phyloP scores from a whole-genome alignment of 2,797 vertebrate genomes.

The Lagocephalus sceleratus region DNA sequence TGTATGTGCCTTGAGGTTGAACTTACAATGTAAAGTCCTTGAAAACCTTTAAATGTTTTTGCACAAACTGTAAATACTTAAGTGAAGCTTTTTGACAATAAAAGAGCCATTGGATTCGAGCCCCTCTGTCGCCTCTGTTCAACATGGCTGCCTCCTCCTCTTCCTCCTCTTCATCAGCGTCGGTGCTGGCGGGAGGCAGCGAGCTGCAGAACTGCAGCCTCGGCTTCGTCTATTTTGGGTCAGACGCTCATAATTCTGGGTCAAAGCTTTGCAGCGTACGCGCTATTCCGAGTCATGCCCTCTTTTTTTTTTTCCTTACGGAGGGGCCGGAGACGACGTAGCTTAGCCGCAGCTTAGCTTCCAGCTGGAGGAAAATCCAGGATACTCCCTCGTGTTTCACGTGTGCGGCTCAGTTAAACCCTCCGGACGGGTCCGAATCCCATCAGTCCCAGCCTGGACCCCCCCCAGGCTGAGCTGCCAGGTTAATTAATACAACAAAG shows the following conservation, averaged over 20 bases:
- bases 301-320: slow-evolving; percentile 54
- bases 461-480: too few relatives aligned
- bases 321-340: slow-evolving; percentile 47
- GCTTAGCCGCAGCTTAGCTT: slow-evolving; percentile 48
- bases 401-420: slow-evolving; percentile 44
- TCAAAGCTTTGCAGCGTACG: slow-evolving; percentile 42
- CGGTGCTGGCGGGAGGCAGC: slow-evolving; percentile 1
- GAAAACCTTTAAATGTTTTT: slow-evolving; percentile 87
- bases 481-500: too few relatives aligned
- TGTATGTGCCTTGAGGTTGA: slow-evolving; percentile 87
- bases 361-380: slow-evolving; percentile 57
- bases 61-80: slow-evolving; percentile 86
- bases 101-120: slow-evolving; percentile 80
- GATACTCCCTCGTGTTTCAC: slow-evolving; percentile 43
- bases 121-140: not conserved
- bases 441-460: slow-evolving; percentile 1
- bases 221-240: slow-evolving; percentile 39
- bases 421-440: slow-evolving; percentile 55
- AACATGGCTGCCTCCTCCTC: slow-evolving; percentile 6
- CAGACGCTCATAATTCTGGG: slow-evolving; percentile 53
- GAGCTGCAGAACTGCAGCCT: slow-evolving; percentile 3
- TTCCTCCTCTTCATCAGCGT: slow-evolving; percentile 8
- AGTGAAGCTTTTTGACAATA: slow-evolving; percentile 83
- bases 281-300: slow-evolving; percentile 50
- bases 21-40: slow-evolving; percentile 86